These are phyloP conservation scores for Ictalurus punctatus DNA, from an alignment of 2,113 vertebrate species.

Conservation along the genomic window DNA sequence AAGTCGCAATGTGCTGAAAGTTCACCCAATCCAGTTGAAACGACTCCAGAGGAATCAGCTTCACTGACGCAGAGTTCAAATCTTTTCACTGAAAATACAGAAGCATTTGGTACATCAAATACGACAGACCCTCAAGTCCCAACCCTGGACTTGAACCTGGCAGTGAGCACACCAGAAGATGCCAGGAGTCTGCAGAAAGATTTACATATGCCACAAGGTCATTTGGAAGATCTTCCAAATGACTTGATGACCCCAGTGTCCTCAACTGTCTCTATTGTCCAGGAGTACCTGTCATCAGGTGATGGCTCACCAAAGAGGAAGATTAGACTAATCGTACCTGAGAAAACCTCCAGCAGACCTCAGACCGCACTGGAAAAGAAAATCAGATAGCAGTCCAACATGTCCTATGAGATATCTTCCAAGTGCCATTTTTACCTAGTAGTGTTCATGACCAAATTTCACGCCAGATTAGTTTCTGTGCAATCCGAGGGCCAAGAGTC, in stretches of 20 bases:
- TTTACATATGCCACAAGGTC: conserved; percentile 11
- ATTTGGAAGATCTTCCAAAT: conserved; percentile 46
- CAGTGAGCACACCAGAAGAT: not conserved
- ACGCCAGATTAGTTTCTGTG: not conserved
- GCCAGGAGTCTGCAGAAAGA: not conserved
- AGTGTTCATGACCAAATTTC: not conserved
- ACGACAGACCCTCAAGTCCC: not conserved
- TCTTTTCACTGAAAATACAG: not conserved
- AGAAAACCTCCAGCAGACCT: conserved; percentile 66
- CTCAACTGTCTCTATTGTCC: conserved; percentile 36
- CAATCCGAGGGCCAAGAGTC: not conserved
- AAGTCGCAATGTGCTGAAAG: not conserved
- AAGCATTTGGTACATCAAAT: not conserved
- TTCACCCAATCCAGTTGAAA: not conserved
- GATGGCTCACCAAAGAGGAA: conserved; percentile 68
- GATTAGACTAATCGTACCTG: conserved; percentile 68
- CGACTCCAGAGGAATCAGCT: not conserved
- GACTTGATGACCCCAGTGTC: conserved; percentile 24
- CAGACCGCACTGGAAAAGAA: conserved; percentile 70
- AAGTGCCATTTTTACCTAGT: not conserved
- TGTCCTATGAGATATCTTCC: not conserved
- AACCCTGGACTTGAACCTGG: not conserved
- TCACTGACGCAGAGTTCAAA: not conserved
- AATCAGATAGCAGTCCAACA: conserved; percentile 59
- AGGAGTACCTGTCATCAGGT: conserved; percentile 66